phyloP scores from a whole-genome alignment of 2,113 vertebrate genomes.

The Tragelaphus strepsiceros region DNA sequence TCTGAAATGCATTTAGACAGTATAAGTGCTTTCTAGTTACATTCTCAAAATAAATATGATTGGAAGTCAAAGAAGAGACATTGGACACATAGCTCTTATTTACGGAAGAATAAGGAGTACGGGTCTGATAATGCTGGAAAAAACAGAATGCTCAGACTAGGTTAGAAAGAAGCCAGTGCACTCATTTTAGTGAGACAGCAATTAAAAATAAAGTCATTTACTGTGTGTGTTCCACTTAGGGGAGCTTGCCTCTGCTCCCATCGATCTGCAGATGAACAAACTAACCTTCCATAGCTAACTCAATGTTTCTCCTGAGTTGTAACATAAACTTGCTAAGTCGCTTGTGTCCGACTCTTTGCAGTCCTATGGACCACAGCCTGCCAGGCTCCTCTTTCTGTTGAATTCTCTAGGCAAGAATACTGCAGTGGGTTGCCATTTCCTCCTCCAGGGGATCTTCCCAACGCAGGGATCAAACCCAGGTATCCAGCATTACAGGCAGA shows the following conservation, averaged over 20 bases:
- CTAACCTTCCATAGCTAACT: not conserved
- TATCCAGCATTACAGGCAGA: not conserved
- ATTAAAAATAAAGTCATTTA: not conserved
- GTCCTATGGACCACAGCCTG: not conserved
- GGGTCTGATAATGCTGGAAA: not conserved
- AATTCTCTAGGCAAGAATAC: not conserved
- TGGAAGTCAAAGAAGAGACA: not conserved
- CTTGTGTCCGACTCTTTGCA: not conserved
- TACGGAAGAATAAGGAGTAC: not conserved
- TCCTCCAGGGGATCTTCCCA: not conserved
- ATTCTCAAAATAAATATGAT: not conserved
- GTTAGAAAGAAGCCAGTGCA: not conserved
- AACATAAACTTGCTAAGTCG: not conserved
- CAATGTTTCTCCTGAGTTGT: not conserved
- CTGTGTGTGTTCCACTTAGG: not conserved
- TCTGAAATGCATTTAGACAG: not conserved
- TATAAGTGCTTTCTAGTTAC: not conserved
- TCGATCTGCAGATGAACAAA: not conserved
- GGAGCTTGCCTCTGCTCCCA: not conserved
- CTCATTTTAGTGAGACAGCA: not conserved
- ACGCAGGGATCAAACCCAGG: not conserved
- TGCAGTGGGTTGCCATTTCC: not conserved
- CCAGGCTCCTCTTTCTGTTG: not conserved
- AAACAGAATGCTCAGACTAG: not conserved
- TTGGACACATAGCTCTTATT: not conserved